Evolutionary conservation across 1,140 invertebrate genomes (phyloP).

Genomic region (Melitaea cinxia): DNA sequence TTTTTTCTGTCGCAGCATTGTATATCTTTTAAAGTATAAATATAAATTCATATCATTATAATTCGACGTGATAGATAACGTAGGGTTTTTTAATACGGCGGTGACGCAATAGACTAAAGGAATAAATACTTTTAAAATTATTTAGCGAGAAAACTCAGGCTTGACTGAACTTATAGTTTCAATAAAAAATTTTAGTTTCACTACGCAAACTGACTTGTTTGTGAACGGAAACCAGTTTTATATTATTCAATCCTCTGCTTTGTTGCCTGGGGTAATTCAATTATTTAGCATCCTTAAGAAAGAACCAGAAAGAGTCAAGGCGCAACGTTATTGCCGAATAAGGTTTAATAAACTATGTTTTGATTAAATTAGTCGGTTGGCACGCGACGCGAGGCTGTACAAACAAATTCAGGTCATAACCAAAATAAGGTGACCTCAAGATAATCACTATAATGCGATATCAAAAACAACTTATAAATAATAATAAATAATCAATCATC

Average conservation of each 20-base stretch:
- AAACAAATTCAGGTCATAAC: slow-evolving; percentile 54
- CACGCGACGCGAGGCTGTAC: slow-evolving; percentile 63
- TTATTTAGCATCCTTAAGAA: slow-evolving; percentile 17
- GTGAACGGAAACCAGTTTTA: background rate
- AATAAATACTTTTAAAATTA: no score
- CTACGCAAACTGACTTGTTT: background rate
- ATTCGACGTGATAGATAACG: no score
- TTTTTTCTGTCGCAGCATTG: no score
- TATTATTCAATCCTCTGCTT: slow-evolving; percentile 2
- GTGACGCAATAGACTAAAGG: no score
- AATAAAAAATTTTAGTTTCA: no score
- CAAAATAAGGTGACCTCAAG: slow-evolving; percentile 31
- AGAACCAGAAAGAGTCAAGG: slow-evolving; percentile 34
- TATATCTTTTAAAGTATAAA: no score
- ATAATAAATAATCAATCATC: slow-evolving; percentile 40
- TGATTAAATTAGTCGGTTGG: slow-evolving; percentile 71
- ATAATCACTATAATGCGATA: slow-evolving; percentile 38
- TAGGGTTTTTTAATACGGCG: no score
- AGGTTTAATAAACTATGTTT: slow-evolving; percentile 72
- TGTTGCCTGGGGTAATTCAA: slow-evolving; percentile 11
- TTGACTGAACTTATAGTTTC: background rate
- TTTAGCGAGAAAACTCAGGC: no score
- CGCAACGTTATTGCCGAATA: slow-evolving; percentile 62
- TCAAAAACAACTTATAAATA: slow-evolving; percentile 29
- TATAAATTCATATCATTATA: no score